A percentile compares a stretch with the other conserved stretches of the same genome.
Evolutionary conservation across 1,140 invertebrate genomes (phyloP).

Genomic region (Heliconius hewitsoni): DNA sequence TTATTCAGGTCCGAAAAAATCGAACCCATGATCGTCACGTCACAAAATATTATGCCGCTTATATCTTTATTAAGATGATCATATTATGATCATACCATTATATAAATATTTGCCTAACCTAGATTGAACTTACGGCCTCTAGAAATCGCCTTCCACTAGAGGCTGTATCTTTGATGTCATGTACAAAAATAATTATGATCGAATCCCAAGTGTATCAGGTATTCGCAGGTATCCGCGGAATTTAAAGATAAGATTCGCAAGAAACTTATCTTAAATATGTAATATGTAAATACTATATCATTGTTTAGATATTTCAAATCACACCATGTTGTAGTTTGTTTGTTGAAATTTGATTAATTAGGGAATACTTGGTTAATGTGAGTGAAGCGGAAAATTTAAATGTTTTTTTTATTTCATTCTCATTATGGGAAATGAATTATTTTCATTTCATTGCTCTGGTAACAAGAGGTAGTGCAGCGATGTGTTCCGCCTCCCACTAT

Average conservation of each 20-base stretch:
- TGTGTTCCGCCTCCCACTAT: not conserved
- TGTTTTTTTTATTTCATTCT: not conserved
- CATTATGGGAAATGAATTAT: not conserved
- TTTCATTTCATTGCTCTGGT: not conserved
- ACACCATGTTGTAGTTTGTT: constrained; percentile 15
- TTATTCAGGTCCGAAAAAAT: too few relatives aligned
- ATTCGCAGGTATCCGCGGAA: constrained; percentile 28
- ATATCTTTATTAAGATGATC: too few relatives aligned
- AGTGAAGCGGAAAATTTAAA: too few relatives aligned
- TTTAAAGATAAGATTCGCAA: constrained; percentile 33
- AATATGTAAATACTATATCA: constrained; percentile 39
- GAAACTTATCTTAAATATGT: constrained; percentile 39
- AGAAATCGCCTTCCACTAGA: too few relatives aligned
- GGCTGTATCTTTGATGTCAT: not conserved
- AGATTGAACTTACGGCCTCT: too few relatives aligned
- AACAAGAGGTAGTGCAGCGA: not conserved
- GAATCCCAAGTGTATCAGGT: not conserved
- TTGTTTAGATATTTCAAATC: constrained; percentile 25
- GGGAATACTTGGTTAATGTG: not conserved
- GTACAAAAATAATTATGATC: constrained; percentile 20
- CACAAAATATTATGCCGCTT: too few relatives aligned
- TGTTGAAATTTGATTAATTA: not conserved
- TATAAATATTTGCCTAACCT: too few relatives aligned
- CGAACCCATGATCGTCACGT: too few relatives aligned
- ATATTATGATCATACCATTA: too few relatives aligned